A percentile compares a stretch with the other conserved stretches of the same genome.
Evolutionary conservation across 2,113 vertebrate species (phyloP).

Genomic region (Meriones unguiculatus): DNA sequence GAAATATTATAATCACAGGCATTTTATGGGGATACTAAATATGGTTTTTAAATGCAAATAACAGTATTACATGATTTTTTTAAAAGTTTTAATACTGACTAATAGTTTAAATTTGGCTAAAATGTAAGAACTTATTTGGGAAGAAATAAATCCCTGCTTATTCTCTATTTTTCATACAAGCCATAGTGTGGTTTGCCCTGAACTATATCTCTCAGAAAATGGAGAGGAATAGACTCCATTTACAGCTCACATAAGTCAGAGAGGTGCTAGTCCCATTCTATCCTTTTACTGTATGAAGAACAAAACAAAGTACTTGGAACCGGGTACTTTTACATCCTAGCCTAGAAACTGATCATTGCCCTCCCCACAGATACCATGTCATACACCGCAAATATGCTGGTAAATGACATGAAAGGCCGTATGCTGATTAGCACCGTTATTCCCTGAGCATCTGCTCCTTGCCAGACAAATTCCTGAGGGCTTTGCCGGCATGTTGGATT

Average conservation of each 20-base stretch:
- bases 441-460: not conserved
- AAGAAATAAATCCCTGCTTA: not conserved
- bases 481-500: not conserved
- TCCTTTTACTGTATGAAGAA: not conserved
- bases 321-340: not conserved
- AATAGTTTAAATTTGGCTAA: conserved; percentile 29
- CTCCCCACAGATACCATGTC: not conserved
- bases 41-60: not conserved
- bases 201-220: not conserved
- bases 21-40: no score
- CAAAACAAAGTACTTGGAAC: not conserved
- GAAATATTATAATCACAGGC: not conserved
- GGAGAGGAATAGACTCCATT: not conserved
- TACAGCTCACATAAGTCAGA: no score
- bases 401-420: not conserved
- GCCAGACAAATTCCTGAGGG: not conserved
- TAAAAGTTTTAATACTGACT: not conserved
- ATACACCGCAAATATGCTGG: not conserved
- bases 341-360: not conserved
- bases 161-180: not conserved
- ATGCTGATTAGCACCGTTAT: not conserved
- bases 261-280: not conserved
- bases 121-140: not conserved
- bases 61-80: not conserved
- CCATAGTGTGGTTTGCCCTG: not conserved